Conservation (phyloP, 53 echinoderm and acorn worm species). For the Zoroaster sp. region DNA sequence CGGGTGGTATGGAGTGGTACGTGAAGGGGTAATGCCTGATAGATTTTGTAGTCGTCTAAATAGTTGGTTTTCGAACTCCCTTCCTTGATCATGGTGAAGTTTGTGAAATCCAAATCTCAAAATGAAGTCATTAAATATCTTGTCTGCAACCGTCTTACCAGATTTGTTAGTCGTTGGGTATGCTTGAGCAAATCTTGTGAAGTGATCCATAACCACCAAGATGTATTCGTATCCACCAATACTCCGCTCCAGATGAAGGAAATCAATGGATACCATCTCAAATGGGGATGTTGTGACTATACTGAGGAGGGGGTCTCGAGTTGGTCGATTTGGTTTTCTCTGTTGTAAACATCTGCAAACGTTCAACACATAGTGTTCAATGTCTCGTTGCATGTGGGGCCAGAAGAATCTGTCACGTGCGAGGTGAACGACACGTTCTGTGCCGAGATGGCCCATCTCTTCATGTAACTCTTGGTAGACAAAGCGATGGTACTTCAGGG, state of each 20-base stretch:
- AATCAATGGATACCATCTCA: slow-evolving; percentile 14
- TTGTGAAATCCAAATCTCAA: background rate
- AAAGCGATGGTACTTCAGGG: too few species aligned
- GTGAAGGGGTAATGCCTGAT: slow-evolving; percentile 2
- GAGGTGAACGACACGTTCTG: too few species aligned
- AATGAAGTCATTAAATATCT: background rate
- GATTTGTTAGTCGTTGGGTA: slow-evolving; percentile 53
- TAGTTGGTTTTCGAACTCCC: slow-evolving; percentile 55
- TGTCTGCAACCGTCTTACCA: slow-evolving; percentile 42
- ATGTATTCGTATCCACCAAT: slow-evolving; percentile 43
- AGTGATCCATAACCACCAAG: slow-evolving; percentile 30
- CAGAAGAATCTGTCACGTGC: too few species aligned
- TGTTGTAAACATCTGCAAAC: background rate
- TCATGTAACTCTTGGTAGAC: too few species aligned
- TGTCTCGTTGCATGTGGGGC: slow-evolving; percentile 2
- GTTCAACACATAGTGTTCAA: slow-evolving; percentile 16
- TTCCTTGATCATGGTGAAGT: slow-evolving; percentile 12
- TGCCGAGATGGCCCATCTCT: too few species aligned
- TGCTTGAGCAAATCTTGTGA: slow-evolving; percentile 37
- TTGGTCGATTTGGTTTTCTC: background rate
- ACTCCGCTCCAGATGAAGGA: slow-evolving; percentile 12
- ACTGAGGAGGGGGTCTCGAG: background rate
- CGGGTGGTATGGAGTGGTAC: slow-evolving; percentile 64
- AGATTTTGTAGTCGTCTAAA: slow-evolving; percentile 38
- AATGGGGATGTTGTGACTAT: slow-evolving; percentile 32